Percentiles rank a stretch among this genome's conserved stretches.
Evolutionary conservation across 2,797 vertebrate species (phyloP).

Genomic region (Galago senegalensis): DNA sequence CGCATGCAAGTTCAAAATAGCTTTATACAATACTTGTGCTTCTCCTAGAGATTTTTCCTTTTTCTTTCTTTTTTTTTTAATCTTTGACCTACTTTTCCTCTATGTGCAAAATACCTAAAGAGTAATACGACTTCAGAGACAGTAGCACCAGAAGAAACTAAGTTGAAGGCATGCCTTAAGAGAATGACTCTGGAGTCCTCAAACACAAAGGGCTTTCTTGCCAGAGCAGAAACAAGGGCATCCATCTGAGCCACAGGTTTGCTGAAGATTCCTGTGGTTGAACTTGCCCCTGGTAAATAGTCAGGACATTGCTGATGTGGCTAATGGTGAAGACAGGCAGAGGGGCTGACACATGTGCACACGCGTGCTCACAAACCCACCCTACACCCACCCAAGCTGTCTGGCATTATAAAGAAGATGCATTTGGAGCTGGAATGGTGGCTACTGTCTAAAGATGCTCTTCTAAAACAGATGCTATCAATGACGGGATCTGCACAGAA

Average conservation of each 20-base stretch:
- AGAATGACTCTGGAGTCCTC: constrained; percentile 79
- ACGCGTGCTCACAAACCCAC: rapidly evolving
- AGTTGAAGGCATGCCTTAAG: constrained; percentile 72
- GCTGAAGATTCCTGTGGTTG: not conserved
- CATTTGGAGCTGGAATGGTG: not conserved
- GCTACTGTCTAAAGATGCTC: not conserved
- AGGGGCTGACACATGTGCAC: not conserved
- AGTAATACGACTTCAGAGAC: constrained; percentile 86
- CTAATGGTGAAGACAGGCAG: not conserved
- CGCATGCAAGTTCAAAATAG: constrained; percentile 87
- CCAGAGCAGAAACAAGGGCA: not conserved
- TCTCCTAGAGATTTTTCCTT: constrained; percentile 85
- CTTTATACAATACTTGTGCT: constrained; percentile 83
- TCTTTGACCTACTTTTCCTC: constrained; percentile 90
- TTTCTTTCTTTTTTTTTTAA: constrained; percentile 87
- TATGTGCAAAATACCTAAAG: constrained; percentile 86
- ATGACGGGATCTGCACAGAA: not conserved
- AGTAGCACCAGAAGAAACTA: constrained; percentile 66
- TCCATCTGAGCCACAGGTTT: not conserved
- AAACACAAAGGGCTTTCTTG: constrained; percentile 57
- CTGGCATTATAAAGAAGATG: not conserved
- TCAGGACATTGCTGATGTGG: not conserved
- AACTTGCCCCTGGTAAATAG: not conserved
- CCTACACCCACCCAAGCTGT: not conserved
- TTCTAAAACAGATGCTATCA: not conserved